These are phyloP conservation scores for Proales similis DNA, from an alignment of 1,140 invertebrate species.

Conservation along the genomic window DNA sequence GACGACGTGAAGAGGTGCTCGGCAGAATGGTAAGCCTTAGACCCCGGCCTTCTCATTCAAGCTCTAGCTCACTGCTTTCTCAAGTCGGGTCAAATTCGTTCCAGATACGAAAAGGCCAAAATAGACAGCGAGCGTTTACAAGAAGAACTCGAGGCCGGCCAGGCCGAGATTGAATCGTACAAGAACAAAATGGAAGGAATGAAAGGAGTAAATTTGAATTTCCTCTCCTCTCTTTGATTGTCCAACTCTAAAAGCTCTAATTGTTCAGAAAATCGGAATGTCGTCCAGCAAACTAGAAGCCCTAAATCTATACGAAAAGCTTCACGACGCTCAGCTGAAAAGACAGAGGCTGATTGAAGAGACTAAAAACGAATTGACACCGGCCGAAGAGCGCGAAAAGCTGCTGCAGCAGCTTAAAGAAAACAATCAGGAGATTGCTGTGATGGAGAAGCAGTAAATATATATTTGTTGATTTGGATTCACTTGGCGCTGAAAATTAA, in stretches of 20 bases:
- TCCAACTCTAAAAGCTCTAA: no score
- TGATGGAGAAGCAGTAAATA: constrained; percentile 18
- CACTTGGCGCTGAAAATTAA: not conserved
- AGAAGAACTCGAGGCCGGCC: constrained; percentile 22
- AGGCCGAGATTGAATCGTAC: constrained; percentile 2
- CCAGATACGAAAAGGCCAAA: constrained; percentile 33
- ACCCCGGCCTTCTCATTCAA: no score
- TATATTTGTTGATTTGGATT: not conserved
- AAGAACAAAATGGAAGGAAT: constrained; percentile 24
- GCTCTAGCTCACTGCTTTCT: no score
- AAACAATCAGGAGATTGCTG: constrained; percentile 31
- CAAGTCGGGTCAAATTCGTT: constrained; percentile 15
- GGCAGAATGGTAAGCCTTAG: constrained; percentile 3
- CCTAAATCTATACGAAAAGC: constrained; percentile 28
- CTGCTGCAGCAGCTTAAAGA: constrained; percentile 33
- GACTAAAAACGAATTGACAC: constrained; percentile 17
- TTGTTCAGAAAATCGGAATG: constrained; percentile 17
- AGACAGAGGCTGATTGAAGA: constrained; percentile 20
- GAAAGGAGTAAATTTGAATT: no score
- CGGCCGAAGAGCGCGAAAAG: constrained; percentile 32
- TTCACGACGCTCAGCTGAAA: constrained; percentile 24
- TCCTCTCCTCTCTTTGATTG: no score
- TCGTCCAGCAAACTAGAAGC: constrained; percentile 30
- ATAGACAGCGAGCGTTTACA: constrained; percentile 18
- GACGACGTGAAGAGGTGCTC: constrained; percentile 9